Base-by-base conservation (phyloP, 1,140 invertebrate species). In the Sycophila sp. region DNA sequence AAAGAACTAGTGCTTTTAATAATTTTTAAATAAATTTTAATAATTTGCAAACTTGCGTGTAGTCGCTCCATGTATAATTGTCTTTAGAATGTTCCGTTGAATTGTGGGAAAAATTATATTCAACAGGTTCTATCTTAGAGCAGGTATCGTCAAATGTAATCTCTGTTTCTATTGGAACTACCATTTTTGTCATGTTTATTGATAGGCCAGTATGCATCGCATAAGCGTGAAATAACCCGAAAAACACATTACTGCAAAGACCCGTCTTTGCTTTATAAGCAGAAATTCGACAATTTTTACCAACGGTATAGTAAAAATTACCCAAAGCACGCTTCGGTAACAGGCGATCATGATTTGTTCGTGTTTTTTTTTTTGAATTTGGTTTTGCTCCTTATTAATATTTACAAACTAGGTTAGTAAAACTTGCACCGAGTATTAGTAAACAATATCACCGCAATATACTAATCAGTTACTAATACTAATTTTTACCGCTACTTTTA, bases 171-270 rank as follows among this genome's bases (percentile, higher is more conserved):
- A n/a, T 55, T 30, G 30, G 11, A 2, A 32, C 8, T 4, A 55
- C 53, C 53, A 55, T 55, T 34, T 56, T 26, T 2, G 53, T 56
- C 13, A 56, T 56, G 22, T 15, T n/a, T 5, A 56, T 32, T 4
- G 32, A 56, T 32, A 56, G 22, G n/a, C 32, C 32, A 10, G 30
- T n/a, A 22, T 30, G 32, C 53, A 56, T 56, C 5, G 94, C 92
- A 80, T 97, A 97, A 2, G 95, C 92, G 79, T 94, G 95, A 22
- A 92, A 89, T 28, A 95, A 89, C 93, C 94, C 73, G 94, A 81
- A 80, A 96, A 95, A 28, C 94, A 94, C 91, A 96, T 92, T 11
- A 95, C 84, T 1, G 93, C 92, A 76, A 95, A 88, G 53, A 94
- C 88, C 86, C 91, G 92, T 84, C 92, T 80, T 80, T 93, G 92